Percentiles rank a stretch among this genome's conserved stretches.
Evolutionary conservation across 2,113 vertebrate genomes (phyloP).

Genomic region (Gnathonemus longibarbis): DNA sequence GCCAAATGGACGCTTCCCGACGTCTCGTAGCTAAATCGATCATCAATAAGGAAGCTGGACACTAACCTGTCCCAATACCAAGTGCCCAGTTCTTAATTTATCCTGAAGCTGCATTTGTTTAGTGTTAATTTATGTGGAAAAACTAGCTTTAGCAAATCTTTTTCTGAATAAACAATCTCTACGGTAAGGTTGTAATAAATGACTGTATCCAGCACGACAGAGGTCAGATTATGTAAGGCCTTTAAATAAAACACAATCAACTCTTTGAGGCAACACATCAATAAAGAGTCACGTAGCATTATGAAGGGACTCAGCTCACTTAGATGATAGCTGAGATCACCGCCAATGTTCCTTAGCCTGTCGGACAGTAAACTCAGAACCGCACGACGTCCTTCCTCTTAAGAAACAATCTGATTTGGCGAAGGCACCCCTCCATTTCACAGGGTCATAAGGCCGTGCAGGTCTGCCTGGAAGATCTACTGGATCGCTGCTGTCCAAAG

Average conservation of each 20-base stretch:
- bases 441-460: not conserved
- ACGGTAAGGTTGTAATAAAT: not conserved
- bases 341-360: slow-evolving; percentile 31
- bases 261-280: slow-evolving; percentile 14
- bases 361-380: slow-evolving; percentile 29
- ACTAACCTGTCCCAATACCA: not conserved
- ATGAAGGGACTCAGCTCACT: slow-evolving; percentile 21
- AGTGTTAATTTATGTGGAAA: not conserved
- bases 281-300: slow-evolving; percentile 23
- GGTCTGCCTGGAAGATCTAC: not conserved
- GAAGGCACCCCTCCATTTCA: slow-evolving; percentile 32
- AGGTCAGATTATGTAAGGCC: slow-evolving; percentile 5
- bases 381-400: slow-evolving; percentile 20
- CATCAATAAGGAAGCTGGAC: not conserved
- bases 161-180: not conserved
- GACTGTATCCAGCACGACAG: not conserved
- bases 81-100: not conserved
- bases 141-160: not conserved
- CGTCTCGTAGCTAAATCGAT: not conserved
- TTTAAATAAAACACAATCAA: slow-evolving; percentile 32
- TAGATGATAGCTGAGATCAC: slow-evolving; percentile 35
- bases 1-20: not conserved
- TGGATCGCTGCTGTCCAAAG: not conserved
- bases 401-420: slow-evolving; percentile 17
- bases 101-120: not conserved